These are phyloP conservation scores for Ceyx margarethae DNA, from an alignment of 2,113 vertebrate genomes.

Conservation along the genomic window DNA sequence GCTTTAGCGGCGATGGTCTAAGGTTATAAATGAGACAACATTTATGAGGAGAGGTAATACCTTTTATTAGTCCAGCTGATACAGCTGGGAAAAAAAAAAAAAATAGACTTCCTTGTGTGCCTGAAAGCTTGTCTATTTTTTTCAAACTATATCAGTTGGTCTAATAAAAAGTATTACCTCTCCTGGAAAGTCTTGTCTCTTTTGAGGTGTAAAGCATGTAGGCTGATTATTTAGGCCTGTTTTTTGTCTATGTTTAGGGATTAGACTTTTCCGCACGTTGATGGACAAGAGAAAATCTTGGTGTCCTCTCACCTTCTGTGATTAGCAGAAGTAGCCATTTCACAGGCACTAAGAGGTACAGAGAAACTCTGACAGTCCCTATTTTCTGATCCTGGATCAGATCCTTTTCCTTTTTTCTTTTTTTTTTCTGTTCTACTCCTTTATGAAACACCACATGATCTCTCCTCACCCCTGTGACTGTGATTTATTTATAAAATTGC, in stretches of 20 bases:
- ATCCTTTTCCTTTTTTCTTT: not conserved
- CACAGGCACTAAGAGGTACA: not conserved
- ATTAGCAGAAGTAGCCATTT: not conserved
- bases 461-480: constrained; percentile 20
- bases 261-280: not conserved
- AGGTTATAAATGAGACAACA: constrained; percentile 62
- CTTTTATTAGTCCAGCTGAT: constrained; percentile 48
- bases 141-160: not conserved
- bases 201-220: not conserved
- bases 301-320: not conserved
- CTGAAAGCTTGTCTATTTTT: constrained; percentile 40
- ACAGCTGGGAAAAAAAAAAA: not conserved
- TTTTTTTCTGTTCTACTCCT: not conserved
- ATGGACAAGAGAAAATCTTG: not conserved
- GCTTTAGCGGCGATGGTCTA: not conserved
- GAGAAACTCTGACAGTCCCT: not conserved
- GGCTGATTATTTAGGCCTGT: not conserved
- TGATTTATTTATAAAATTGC: constrained; percentile 58
- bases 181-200: not conserved
- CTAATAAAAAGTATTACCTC: constrained; percentile 47
- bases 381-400: not conserved
- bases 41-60: constrained; percentile 54
- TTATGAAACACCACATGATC: not conserved
- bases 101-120: not conserved
- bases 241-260: not conserved